Evolutionary conservation across 2,797 vertebrate species (phyloP), one percentile per base, ranked within the genome.

Genomic region (Phaenicophaeus curvirostris): DNA sequence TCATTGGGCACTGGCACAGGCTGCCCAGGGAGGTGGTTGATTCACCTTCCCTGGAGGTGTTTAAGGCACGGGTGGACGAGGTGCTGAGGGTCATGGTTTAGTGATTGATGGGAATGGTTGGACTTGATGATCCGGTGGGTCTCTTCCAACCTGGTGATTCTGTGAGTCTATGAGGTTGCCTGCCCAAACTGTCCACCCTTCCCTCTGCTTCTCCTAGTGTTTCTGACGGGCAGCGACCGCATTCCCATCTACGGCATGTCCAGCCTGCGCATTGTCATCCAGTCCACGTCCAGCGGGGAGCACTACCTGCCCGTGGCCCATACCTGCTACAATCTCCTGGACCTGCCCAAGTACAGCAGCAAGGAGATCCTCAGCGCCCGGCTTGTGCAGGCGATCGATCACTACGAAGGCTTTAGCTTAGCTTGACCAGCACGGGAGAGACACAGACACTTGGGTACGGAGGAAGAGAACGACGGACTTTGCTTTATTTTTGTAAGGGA

Each of bases 161-260:
- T n/a, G n/a, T n/a, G n/a, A n/a, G n/a, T n/a, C n/a, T n/a, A n/a
- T n/a, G n/a, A n/a, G 30, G 58, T 39, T 1, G 1, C 21, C 62
- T 17, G 15, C 14, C 13, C 18, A 11, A 8, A 3, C 23, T 18
- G 10, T 6, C 57, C 5, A 2, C 14, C 68, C n/a, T 73, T 51
- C 61, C n/a, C 30, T 80, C 39, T 80, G 74, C 37, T 66, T 82
- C 42, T 73, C 54, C 3, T 93, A 99, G 99, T 99, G 97, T 99
- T 99, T 89, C 98, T 99, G 93, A 99, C 99, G 0, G 99, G 99
- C 97, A 99, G 99, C 0, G 99, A 99, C 96, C 99, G 99, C 72
- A 99, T 99, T 41, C 99, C 99, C 91, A 99, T 99, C 97, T 99
- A 99, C 0, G 99, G 99, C 95, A 99, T 99, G 99, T 98, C 98